Conservation (phyloP, 2,888 invertebrate species). For the Xestia c-nigrum region DNA sequence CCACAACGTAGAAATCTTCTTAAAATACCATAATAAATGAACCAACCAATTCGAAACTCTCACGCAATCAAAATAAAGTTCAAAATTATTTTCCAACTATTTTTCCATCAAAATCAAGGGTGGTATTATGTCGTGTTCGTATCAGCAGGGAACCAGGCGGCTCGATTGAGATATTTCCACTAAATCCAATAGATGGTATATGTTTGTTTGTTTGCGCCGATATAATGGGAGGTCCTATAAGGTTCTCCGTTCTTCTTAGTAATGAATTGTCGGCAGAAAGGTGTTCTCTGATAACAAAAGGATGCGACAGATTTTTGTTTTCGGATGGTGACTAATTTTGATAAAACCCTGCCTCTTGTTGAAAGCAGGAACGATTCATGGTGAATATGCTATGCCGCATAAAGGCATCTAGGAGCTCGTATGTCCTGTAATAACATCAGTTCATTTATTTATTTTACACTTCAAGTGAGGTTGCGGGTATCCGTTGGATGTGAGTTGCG, state of each 20-base stretch:
- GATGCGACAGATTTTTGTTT: slow-evolving; percentile 31
- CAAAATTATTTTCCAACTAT: slow-evolving; percentile 11
- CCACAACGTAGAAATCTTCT: slow-evolving; percentile 20
- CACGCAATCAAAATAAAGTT: rapidly evolving
- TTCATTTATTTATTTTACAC: too few relatives aligned
- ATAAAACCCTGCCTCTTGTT: slow-evolving; percentile 24
- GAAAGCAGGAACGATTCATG: not conserved
- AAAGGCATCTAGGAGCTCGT: too few relatives aligned
- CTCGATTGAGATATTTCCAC: slow-evolving; percentile 82
- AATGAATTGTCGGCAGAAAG: slow-evolving; percentile 66
- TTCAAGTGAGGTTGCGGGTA: too few relatives aligned
- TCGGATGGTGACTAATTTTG: slow-evolving; percentile 42
- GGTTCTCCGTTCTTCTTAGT: slow-evolving; percentile 71
- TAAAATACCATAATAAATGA: not conserved
- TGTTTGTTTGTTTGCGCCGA: slow-evolving; percentile 78
- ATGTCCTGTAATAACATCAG: not conserved
- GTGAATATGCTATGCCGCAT: not conserved
- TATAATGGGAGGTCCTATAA: slow-evolving; percentile 80
- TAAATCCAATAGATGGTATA: slow-evolving; percentile 77
- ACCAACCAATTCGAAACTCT: slow-evolving; percentile 44
- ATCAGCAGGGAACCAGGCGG: slow-evolving; percentile 81
- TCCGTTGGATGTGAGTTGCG: too few relatives aligned
- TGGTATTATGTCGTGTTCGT: slow-evolving; percentile 71
- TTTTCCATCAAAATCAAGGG: slow-evolving; percentile 52
- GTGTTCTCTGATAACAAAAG: slow-evolving; percentile 39